Evolutionary conservation across 2,888 invertebrate species (phyloP), one percentile per base, ranked within the genome.

Genomic region (Drosophila fulvimacula): DNA sequence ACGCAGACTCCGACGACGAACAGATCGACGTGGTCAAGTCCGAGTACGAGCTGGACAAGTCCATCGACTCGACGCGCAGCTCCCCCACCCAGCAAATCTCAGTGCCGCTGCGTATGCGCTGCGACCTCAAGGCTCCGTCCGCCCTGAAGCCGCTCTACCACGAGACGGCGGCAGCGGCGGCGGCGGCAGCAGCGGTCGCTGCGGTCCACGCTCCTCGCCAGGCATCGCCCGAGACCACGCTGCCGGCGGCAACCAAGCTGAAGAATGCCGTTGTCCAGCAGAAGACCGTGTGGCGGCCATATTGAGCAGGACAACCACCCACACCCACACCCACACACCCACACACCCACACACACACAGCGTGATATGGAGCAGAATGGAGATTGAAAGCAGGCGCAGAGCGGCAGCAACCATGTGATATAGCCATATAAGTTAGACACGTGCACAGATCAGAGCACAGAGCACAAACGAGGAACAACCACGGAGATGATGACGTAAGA

Each of bases 21-120:
- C 95, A 95, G 63, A 96, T 96, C 81, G 96, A 96, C 87, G 96
- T 96, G 27, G 96, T 96, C 0, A 95, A 95, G 83, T 96, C 96
- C 0, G 96, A 96, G 3, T 96, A 90, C 6, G 90, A 92, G 44
- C 73, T 91, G 59, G 90, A 92, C 49, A 90, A 90, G 61, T 90
- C 91, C 42, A 79, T 88, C 34, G 91, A 91, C n/a, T 90, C 91
- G 0, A 87, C 81, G 7, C 90, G 90, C 58, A 91, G 90, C 59
- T 90, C 90, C 9, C 91, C 92, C 44, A 66, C 75, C 11, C 95
- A 90, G 94, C 95, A 11, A 94, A 94, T 21, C 93, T 39, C 93
- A 92, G 36, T 94, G 94, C 76, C 93, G 93, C 69, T 94, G 92
- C 85, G 90, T 42, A 78, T 75, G 70, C 90, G 82, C 70, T 92